These are phyloP conservation scores for Lagorchestes hirsutus DNA, from an alignment of 2,797 vertebrate genomes.

Conservation along the genomic window DNA sequence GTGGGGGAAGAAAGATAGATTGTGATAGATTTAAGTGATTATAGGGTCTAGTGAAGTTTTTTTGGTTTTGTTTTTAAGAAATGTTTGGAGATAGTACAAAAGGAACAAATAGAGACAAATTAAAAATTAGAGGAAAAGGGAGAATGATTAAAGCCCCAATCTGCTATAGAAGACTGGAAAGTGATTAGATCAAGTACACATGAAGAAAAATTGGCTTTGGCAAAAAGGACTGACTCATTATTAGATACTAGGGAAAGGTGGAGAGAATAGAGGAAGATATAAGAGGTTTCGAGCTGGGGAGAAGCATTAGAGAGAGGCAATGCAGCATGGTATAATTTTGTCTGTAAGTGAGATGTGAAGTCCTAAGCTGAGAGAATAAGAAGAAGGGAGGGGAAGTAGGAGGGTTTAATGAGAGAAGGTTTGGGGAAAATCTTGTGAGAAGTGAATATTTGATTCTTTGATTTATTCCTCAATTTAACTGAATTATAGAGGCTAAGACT, in stretches of 20 bases:
- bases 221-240: neutral
- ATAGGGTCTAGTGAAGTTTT: neutral
- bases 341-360: neutral
- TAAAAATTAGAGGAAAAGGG: neutral
- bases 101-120: neutral
- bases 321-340: neutral
- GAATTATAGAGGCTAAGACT: neutral
- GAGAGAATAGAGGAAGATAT: neutral
- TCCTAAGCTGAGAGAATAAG: neutral
- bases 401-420: neutral
- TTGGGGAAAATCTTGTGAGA: neutral
- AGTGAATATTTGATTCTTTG: neutral
- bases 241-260: neutral
- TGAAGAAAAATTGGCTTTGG: neutral
- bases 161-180: neutral
- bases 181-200: neutral
- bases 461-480: neutral
- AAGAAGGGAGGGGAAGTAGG: neutral
- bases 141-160: neutral
- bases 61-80: neutral
- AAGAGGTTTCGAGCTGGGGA: neutral
- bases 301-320: neutral
- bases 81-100: neutral
- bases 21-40: neutral
- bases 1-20: neutral